Conservation (phyloP, 1,140 invertebrate genomes). For the Drosophila azteca region DNA sequence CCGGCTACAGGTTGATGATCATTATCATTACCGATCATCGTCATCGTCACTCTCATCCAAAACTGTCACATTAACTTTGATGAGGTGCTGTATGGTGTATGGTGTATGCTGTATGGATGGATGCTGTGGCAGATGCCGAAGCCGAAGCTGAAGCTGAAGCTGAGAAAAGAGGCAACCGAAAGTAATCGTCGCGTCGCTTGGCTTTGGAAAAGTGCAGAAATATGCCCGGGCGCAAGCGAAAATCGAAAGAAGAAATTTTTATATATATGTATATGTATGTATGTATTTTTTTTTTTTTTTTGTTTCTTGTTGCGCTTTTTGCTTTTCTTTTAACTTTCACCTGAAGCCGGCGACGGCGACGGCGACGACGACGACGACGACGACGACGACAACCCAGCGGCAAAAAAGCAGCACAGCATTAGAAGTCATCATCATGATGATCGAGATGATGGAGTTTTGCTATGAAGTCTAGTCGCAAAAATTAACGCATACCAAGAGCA, state of each 20-base stretch:
- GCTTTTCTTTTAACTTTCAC: conserved; percentile 50
- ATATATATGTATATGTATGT: conserved; percentile 32
- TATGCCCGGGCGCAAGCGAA: conserved; percentile 46
- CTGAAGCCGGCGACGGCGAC: conserved; percentile 29
- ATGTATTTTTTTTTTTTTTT: conserved; percentile 10
- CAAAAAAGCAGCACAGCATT: conserved; percentile 57
- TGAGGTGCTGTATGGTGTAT: conserved; percentile 56
- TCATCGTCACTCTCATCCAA: conserved; percentile 46
- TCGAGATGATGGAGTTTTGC: conserved; percentile 38
- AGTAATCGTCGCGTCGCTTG: conserved; percentile 68
- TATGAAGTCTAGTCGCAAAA: conserved; percentile 22
- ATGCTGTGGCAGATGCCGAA: too few species aligned
- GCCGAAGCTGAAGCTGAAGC: neutral
- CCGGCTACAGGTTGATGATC: conserved; percentile 33
- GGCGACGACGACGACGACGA: conserved; percentile 31
- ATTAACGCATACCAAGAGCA: conserved; percentile 24
- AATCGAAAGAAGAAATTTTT: conserved; percentile 71
- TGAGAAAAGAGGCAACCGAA: conserved; percentile 46
- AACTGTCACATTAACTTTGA: conserved; percentile 78
- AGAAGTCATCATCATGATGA: conserved; percentile 59
- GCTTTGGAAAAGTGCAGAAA: conserved; percentile 66
- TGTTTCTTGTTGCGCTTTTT: conserved; percentile 5
- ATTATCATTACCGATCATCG: conserved; percentile 27
- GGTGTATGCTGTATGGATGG: neutral
- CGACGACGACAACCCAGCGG: conserved; percentile 36